These are phyloP conservation scores for Atherinomorus stipes DNA, from an alignment of 2,113 vertebrate species.

Conservation along the genomic window DNA sequence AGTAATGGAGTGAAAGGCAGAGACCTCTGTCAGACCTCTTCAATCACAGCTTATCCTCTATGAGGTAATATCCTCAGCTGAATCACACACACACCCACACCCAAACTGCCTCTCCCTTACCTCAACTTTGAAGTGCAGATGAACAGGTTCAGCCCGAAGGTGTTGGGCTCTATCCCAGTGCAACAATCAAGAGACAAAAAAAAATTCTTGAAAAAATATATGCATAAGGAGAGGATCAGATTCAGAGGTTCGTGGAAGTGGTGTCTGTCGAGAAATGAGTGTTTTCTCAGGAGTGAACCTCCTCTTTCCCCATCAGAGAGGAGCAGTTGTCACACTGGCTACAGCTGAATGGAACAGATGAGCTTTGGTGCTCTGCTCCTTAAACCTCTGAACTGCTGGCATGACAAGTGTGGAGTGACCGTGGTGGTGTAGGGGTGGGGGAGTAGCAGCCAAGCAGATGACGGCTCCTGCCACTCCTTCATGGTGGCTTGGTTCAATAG, in stretches of 20 bases:
- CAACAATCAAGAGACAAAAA: constrained; percentile 22
- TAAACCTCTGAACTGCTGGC: constrained; percentile 66
- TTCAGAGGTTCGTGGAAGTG: constrained; percentile 22
- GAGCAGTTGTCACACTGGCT: constrained; percentile 74
- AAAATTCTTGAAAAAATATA: background rate
- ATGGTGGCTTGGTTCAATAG: constrained; percentile 46
- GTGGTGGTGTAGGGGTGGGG: background rate
- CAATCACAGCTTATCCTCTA: constrained; percentile 65
- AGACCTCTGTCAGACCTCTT: constrained; percentile 69
- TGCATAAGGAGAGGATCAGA: constrained; percentile 3
- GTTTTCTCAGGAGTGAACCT: constrained; percentile 19
- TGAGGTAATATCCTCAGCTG: constrained; percentile 77
- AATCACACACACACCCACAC: constrained; percentile 43
- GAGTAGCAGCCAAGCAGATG: constrained; percentile 59
- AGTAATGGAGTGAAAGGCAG: constrained; percentile 62
- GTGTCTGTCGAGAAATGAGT: constrained; percentile 44
- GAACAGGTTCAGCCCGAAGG: constrained; percentile 40
- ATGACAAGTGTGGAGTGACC: constrained; percentile 54
- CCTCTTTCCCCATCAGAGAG: constrained; percentile 44
- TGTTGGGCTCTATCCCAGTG: constrained; percentile 29
- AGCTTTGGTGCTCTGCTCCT: constrained; percentile 53
- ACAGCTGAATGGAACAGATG: constrained; percentile 58
- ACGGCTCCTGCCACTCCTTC: constrained; percentile 61
- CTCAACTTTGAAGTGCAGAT: constrained; percentile 46
- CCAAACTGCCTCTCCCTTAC: constrained; percentile 52